Evolutionary conservation across 2,888 invertebrate genomes (phyloP), one percentile per base, ranked within the genome.

Genomic region (Gastrophysa polygoni): DNA sequence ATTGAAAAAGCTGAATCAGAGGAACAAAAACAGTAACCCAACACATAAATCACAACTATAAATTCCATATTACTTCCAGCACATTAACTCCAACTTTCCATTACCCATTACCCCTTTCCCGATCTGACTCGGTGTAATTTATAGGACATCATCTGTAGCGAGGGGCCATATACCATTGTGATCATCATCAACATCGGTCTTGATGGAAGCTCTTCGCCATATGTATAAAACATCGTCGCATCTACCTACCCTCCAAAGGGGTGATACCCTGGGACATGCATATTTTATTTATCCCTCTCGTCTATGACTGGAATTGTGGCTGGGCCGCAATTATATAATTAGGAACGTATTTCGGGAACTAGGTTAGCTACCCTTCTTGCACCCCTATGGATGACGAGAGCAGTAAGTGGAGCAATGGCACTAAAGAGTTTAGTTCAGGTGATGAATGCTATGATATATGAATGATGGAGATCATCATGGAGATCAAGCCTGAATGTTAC

Each of bases 281-380:
- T 77, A 79, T 78, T 77, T 77, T 76, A 79, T 78, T 72, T 72
- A 70, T 70, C 75, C 73, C 59, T 68, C 72, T 72, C 73, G 74
- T 73, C 74, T 77, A 77, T 74, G 72, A 73, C 63, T 70, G 75
- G 73, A 78, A 74, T 77, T 77, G 77, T 74, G 73, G 74, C 75
- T 64, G 74, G 74, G 75, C 77, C 75, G 72, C 78, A 78, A 79
- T 79, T 78, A 79, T 77, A 77, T 77, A 78, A 79, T 79, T 78
- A 77, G 72, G 67, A 68, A 71, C 50, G 56, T 56, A 63, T 63
- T 63, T 63, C 49, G 59, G 50, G 57, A 56, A 48, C 58, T 54
- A 24, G 43, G 43, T 54, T 58, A 59, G 55, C 55, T 63, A 55
- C 50, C 48, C 14, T 14, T 14, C 14, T 38, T n/a, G n/a, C n/a